These are phyloP conservation scores for Tautogolabrus adspersus DNA, from an alignment of 2,113 vertebrate genomes.

Conservation along the genomic window DNA sequence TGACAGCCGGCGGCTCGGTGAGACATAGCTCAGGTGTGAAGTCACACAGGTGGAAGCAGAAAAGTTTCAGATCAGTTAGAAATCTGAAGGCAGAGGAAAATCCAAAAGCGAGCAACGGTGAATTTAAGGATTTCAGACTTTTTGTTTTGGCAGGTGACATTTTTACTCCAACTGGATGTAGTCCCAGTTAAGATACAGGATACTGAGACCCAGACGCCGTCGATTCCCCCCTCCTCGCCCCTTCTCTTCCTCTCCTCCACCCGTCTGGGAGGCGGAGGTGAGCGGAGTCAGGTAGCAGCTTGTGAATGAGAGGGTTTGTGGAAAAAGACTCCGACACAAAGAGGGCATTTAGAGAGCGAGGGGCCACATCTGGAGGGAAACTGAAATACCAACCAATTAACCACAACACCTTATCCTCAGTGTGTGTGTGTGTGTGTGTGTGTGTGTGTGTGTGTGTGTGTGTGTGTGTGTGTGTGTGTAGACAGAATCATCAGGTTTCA, in stretches of 20 bases:
- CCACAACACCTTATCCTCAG: conserved; percentile 48
- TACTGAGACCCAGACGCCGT: conserved; percentile 4
- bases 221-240: not conserved
- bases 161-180: not conserved
- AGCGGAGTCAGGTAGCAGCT: conserved; percentile 66
- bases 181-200: not conserved
- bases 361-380: conserved; percentile 63
- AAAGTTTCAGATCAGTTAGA: not conserved
- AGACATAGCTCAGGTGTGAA: not conserved
- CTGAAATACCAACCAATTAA: conserved; percentile 64
- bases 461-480: not conserved
- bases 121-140: not conserved
- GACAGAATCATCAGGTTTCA: too few species aligned
- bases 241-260: not conserved
- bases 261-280: conserved; percentile 58
- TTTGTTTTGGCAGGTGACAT: conserved; percentile 1
- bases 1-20: not conserved
- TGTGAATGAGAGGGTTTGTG: conserved; percentile 64
- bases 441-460: conserved; percentile 6
- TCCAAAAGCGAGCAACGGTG: too few species aligned
- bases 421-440: conserved; percentile 21
- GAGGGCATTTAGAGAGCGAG: conserved; percentile 60
- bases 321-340: conserved; percentile 59
- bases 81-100: not conserved
- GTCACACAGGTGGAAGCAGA: not conserved